A percentile compares a stretch with the other conserved stretches of the same genome.
Evolutionary conservation across 92 coral and sea anemone species (phyloP).

Genomic region (Phenganax stokvisi): DNA sequence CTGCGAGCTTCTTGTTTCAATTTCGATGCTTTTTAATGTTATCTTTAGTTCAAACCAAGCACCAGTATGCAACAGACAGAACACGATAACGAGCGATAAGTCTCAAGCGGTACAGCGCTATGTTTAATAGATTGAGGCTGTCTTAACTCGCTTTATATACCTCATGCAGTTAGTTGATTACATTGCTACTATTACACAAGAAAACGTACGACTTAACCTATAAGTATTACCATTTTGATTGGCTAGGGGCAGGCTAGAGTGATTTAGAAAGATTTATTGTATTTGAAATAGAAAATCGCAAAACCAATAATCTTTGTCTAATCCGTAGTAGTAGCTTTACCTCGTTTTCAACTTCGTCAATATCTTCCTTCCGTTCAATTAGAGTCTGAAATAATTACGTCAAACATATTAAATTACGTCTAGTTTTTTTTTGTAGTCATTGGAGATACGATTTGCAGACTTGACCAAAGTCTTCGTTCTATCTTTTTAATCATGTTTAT

Average conservation of each 20-base stretch:
- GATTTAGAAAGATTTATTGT: not conserved
- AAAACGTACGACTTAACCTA: not conserved
- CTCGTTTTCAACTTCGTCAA: constrained; percentile 35
- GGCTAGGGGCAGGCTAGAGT: not conserved
- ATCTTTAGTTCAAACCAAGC: constrained; percentile 2
- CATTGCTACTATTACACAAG: not conserved
- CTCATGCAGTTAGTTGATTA: not conserved
- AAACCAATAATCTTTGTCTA: too few species aligned
- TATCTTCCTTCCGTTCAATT: constrained; percentile 24
- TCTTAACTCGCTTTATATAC: not conserved
- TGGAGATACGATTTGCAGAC: too few species aligned
- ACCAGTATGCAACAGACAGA: constrained; percentile 3
- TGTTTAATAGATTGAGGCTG: constrained; percentile 18
- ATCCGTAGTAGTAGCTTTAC: not conserved
- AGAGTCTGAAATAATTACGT: constrained; percentile 6
- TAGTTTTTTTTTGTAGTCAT: too few species aligned
- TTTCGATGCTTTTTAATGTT: not conserved
- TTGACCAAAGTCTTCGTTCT: too few species aligned
- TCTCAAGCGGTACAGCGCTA: not conserved
- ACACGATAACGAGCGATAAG: constrained; percentile 21
- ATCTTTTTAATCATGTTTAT: too few species aligned
- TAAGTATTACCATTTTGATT: constrained; percentile 5
- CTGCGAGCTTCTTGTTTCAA: not conserved
- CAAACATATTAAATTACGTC: too few species aligned
- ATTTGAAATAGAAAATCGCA: not conserved